These are phyloP conservation scores for Stratiolaelaps scimitus DNA, from an alignment of 1,140 invertebrate species.

Conservation along the genomic window DNA sequence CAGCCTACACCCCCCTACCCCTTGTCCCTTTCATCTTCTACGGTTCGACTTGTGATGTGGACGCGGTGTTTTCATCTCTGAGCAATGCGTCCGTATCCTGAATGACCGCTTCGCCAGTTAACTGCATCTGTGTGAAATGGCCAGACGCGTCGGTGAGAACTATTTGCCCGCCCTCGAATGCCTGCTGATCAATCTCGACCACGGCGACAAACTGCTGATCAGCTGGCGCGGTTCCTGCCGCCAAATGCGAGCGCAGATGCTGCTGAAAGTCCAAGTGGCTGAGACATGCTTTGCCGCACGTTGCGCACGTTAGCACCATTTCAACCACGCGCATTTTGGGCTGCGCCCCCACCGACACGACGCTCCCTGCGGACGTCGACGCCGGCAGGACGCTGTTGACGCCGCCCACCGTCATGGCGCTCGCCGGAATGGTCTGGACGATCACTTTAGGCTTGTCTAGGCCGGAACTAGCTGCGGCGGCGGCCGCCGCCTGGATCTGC, in stretches of 20 bases:
- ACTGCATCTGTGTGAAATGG: conserved; percentile 21
- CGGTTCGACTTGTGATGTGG: no score
- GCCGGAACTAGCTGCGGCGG: conserved; percentile 8
- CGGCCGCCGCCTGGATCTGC: conserved; percentile 14
- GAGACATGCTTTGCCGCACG: conserved; percentile 25
- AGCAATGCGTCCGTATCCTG: conserved; percentile 22
- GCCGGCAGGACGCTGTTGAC: no score
- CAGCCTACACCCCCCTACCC: no score
- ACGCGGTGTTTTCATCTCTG: neutral
- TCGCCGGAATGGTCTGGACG: conserved; percentile 10
- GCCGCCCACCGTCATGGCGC: no score
- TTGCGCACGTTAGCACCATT: conserved; percentile 27
- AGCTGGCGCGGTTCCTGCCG: conserved; percentile 2
- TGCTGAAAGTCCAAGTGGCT: conserved; percentile 27
- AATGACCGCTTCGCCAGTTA: conserved; percentile 24
- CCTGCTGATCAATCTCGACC: conserved; percentile 15
- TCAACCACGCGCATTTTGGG: conserved; percentile 22
- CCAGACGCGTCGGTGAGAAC: conserved; percentile 25
- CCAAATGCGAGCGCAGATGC: conserved; percentile 12
- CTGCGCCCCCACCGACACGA: neutral
- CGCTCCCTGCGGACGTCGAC: neutral
- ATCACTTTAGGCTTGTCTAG: conserved; percentile 24
- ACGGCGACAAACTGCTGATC: conserved; percentile 22
- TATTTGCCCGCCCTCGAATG: conserved; percentile 15
- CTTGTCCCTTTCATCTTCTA: no score